Conservation (phyloP, 2,888 invertebrate species). For the Pogonocherus hispidulus region DNA sequence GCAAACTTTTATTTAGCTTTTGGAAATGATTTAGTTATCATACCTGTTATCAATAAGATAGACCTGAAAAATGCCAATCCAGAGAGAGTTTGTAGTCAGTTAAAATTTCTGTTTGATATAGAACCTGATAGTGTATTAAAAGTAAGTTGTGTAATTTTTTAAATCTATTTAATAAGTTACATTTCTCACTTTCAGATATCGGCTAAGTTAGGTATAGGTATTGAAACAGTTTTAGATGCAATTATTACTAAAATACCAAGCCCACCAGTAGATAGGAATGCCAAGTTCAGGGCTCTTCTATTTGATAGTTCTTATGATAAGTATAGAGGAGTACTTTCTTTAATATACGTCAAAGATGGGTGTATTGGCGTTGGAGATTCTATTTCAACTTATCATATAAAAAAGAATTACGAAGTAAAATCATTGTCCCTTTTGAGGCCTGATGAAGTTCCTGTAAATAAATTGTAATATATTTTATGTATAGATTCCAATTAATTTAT, state of each 20-base stretch:
- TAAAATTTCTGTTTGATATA: slow-evolving; percentile 87
- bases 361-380: slow-evolving; percentile 79
- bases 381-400: slow-evolving; percentile 79
- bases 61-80: slow-evolving; percentile 94
- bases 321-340: slow-evolving; percentile 85
- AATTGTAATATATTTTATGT: slow-evolving; percentile 71
- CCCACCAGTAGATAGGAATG: slow-evolving; percentile 74
- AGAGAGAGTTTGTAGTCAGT: slow-evolving; percentile 83
- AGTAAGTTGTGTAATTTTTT: slow-evolving; percentile 68
- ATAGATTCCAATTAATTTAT: neutral
- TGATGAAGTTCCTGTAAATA: slow-evolving; percentile 75
- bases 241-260: slow-evolving; percentile 86
- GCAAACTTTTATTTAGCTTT: slow-evolving; percentile 96
- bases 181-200: slow-evolving; percentile 75
- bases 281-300: slow-evolving; percentile 83
- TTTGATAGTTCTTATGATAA: slow-evolving; percentile 96
- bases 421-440: slow-evolving; percentile 86
- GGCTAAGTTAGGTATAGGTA: slow-evolving; percentile 91
- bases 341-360: slow-evolving; percentile 86
- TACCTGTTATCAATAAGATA: slow-evolving; percentile 97
- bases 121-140: slow-evolving; percentile 79
- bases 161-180: neutral
- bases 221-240: slow-evolving; percentile 82
- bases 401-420: slow-evolving; percentile 84
- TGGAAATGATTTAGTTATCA: slow-evolving; percentile 82